Conservation (phyloP, 2,888 invertebrate genomes). For the Latrodectus hesperus region DNA sequence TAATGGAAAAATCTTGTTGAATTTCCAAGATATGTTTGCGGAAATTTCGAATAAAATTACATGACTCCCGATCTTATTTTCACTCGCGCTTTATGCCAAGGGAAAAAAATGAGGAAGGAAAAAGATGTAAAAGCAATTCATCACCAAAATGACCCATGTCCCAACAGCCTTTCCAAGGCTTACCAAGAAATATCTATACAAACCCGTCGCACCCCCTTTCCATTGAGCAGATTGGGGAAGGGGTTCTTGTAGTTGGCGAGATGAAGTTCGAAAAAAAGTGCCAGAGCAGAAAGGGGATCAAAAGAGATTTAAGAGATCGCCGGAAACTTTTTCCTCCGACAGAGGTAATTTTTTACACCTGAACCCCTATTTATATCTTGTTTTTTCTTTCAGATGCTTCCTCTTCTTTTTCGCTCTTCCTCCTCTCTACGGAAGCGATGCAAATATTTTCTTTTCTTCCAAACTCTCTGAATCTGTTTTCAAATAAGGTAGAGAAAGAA, state of each 20-base stretch:
- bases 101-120: not conserved
- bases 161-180: not conserved
- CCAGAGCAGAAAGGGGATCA: constrained; percentile 15
- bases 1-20: too few relatives aligned
- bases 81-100: not conserved
- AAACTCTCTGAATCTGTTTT: constrained; percentile 5
- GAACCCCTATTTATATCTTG: constrained; percentile 21
- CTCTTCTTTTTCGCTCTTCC: not conserved
- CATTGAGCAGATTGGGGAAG: not conserved
- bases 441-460: not conserved
- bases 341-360: constrained; percentile 51
- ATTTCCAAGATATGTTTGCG: too few relatives aligned
- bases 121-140: not conserved
- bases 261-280: constrained; percentile 33
- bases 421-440: not conserved
- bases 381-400: not conserved
- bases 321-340: constrained; percentile 35
- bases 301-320: constrained; percentile 53
- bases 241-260: not conserved
- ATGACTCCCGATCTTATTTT: not conserved
- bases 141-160: not conserved
- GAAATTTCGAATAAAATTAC: too few relatives aligned
- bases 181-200: not conserved
- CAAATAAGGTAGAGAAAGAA: not conserved
- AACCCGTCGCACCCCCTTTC: not conserved